phyloP scores from a whole-genome alignment of 2,113 vertebrate genomes.

The Motacilla tschutschensis region DNA sequence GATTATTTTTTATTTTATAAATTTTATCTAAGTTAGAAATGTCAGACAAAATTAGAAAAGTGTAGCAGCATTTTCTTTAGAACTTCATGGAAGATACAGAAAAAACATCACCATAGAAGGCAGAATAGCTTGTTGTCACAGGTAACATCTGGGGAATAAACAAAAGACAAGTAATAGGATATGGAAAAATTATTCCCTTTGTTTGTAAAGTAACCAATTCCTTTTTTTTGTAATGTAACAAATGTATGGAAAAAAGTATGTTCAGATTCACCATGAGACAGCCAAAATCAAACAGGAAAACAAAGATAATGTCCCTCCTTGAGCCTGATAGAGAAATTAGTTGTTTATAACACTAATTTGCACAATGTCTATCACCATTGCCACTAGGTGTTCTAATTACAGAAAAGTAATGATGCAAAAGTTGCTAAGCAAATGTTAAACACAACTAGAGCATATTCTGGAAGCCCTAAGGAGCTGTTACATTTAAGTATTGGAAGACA shows the following conservation, averaged over 20 bases:
- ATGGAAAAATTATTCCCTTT: background rate
- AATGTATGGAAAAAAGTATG: background rate
- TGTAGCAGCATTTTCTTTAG: background rate
- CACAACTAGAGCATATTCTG: background rate
- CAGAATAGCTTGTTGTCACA: background rate
- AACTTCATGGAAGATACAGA: background rate
- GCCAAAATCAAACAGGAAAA: background rate
- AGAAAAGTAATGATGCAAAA: slow-evolving; percentile 23
- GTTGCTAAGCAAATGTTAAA: slow-evolving; percentile 16
- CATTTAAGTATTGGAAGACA: background rate
- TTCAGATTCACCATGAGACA: background rate
- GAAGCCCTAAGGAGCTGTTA: background rate
- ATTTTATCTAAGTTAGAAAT: background rate
- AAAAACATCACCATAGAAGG: background rate
- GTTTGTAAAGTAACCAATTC: background rate
- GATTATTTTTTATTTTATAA: background rate
- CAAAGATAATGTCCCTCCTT: background rate
- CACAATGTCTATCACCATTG: background rate
- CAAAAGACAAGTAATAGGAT: background rate
- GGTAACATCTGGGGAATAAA: background rate
- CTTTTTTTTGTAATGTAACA: too few relatives aligned
- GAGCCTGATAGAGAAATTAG: background rate
- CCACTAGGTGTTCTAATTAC: slow-evolving; percentile 24
- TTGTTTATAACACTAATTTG: background rate
- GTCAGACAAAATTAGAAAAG: background rate